A percentile compares a stretch with the other conserved stretches of the same genome.
These are phyloP conservation scores for Graphium colonna DNA, from an alignment of 2,888 invertebrate species.

Conservation along the genomic window DNA sequence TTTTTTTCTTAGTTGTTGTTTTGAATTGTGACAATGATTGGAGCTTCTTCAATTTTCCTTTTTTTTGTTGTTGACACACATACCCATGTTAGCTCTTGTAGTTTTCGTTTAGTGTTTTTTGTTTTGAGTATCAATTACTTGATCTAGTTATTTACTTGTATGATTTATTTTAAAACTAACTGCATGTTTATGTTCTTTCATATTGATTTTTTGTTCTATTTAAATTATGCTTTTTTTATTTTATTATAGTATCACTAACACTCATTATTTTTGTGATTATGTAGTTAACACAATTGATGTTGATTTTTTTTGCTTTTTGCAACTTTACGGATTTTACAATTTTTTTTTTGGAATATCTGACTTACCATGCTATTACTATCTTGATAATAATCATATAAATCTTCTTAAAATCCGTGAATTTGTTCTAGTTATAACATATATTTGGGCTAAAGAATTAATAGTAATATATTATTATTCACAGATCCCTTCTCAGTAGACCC, in stretches of 20 bases:
- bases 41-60: slow-evolving; percentile 13
- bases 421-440: too few relatives aligned
- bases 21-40: neutral
- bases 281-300: too few relatives aligned
- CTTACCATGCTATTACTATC: too few relatives aligned
- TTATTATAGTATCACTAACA: neutral
- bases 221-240: neutral
- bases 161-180: slow-evolving; percentile 2
- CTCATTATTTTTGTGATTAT: neutral
- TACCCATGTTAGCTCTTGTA: slow-evolving; percentile 56
- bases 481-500: slow-evolving; percentile 40
- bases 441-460: too few relatives aligned
- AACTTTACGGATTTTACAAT: too few relatives aligned
- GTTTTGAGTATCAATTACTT: neutral
- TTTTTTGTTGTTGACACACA: slow-evolving; percentile 48
- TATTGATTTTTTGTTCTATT: neutral
- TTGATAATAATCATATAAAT: too few relatives aligned
- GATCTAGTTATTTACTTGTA: slow-evolving; percentile 2
- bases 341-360: too few relatives aligned
- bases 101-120: slow-evolving; percentile 25
- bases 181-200: neutral
- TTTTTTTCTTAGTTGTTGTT: slow-evolving; percentile 7
- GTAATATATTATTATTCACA: slow-evolving; percentile 28
- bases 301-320: too few relatives aligned
- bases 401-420: too few relatives aligned